phyloP scores from a whole-genome alignment of 2,797 vertebrate species.

The Melanotaenia parkinsoni region DNA sequence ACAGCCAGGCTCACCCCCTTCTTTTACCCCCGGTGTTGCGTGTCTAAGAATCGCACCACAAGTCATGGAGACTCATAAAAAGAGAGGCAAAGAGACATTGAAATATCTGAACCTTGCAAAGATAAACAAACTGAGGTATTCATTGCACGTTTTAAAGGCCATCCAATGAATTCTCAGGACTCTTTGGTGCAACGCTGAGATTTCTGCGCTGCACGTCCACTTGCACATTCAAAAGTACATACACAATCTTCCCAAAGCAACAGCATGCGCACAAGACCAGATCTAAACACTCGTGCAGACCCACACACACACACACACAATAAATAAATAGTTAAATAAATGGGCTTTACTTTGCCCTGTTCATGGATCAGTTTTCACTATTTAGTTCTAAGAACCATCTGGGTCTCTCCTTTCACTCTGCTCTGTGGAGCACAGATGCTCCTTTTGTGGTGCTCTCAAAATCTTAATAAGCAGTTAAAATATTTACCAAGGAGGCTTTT shows the following conservation, averaged over 20 bases:
- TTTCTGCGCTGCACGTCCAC: conserved; percentile 74
- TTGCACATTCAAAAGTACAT: conserved; percentile 71
- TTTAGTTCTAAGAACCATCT: conserved; percentile 91
- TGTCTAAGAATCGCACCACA: conserved; percentile 78
- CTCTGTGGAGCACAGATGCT: conserved; percentile 93
- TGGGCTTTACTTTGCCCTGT: conserved; percentile 74
- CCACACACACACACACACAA: conserved; percentile 60
- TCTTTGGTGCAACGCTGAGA: conserved; percentile 55
- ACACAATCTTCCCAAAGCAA: conserved; percentile 52
- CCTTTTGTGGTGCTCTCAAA: conserved; percentile 92
- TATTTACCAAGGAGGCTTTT: conserved; percentile 94
- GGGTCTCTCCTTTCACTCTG: conserved; percentile 88
- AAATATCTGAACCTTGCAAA: conserved; percentile 84
- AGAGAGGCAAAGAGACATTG: conserved; percentile 80
- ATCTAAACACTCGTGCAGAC: conserved; percentile 33
- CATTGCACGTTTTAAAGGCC: conserved; percentile 85
- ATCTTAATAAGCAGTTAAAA: conserved; percentile 99
- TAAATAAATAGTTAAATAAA: conserved; percentile 83
- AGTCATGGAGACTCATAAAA: conserved; percentile 84
- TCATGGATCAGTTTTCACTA: conserved; percentile 83
- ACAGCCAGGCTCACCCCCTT: conserved; percentile 62
- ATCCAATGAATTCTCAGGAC: conserved; percentile 79
- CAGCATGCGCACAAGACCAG: conserved; percentile 30
- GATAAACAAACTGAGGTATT: conserved; percentile 88
- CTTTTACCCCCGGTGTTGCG: conserved; percentile 66